Conservation (phyloP, 1,140 invertebrate species). For the Harlomillsia oculata region DNA sequence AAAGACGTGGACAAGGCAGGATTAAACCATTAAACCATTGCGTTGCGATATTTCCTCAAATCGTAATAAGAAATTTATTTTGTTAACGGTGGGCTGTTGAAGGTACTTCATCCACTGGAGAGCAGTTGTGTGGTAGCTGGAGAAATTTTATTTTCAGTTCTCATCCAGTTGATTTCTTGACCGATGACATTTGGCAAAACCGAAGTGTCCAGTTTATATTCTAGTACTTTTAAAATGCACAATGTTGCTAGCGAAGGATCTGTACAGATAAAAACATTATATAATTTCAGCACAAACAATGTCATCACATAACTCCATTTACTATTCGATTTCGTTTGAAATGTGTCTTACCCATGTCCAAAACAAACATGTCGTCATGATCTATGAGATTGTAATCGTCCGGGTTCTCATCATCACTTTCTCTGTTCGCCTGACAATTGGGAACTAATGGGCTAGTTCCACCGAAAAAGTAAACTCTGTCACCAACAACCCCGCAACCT, state of each 20-base stretch:
- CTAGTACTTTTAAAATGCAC: constrained; percentile 52
- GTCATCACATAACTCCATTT: neutral
- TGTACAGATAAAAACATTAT: constrained; percentile 39
- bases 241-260: constrained; percentile 59
- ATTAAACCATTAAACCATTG: too few species aligned
- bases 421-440: neutral
- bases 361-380: constrained; percentile 64
- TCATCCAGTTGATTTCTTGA: constrained; percentile 42
- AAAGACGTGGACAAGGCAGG: too few species aligned
- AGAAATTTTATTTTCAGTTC: constrained; percentile 27
- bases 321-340: constrained; percentile 1
- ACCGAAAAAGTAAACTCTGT: constrained; percentile 70
- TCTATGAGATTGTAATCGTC: constrained; percentile 49
- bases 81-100: too few species aligned
- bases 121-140: constrained; percentile 25
- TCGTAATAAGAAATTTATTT: too few species aligned
- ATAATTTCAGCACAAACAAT: constrained; percentile 5
- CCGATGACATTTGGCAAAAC: constrained; percentile 52
- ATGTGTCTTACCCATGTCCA: constrained; percentile 53
- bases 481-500: constrained; percentile 60
- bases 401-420: constrained; percentile 11
- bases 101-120: constrained; percentile 17
- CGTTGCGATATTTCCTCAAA: too few species aligned
- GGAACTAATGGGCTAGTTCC: constrained; percentile 58
- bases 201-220: constrained; percentile 52